Conservation (phyloP, 2,888 invertebrate species). For the Trachelus stipa region DNA sequence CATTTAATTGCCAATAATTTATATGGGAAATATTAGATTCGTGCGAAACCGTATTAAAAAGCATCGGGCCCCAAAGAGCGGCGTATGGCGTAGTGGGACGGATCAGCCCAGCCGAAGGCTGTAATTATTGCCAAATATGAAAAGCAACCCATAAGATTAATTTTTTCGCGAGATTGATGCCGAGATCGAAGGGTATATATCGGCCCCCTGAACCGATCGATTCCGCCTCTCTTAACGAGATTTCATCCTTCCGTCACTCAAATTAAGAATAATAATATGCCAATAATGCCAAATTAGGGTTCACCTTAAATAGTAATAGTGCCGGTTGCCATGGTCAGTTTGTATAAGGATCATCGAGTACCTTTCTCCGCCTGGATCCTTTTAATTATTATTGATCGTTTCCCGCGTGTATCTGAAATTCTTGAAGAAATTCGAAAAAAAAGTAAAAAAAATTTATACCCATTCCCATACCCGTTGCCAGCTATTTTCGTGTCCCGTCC, state of each 20-base stretch:
- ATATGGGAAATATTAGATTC: constrained; percentile 67
- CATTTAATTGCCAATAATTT: constrained; percentile 67
- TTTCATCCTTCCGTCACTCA: constrained; percentile 64
- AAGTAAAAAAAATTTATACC: not conserved
- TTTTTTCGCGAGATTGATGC: constrained; percentile 66
- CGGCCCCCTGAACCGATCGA: constrained; percentile 48
- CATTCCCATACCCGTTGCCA: not conserved
- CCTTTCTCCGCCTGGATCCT: not conserved
- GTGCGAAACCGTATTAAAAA: constrained; percentile 66
- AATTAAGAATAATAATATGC: constrained; percentile 64
- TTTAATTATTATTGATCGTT: not conserved
- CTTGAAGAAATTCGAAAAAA: not conserved
- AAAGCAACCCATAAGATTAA: constrained; percentile 64
- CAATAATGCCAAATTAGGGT: constrained; percentile 60
- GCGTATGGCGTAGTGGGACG: constrained; percentile 37
- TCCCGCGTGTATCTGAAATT: not conserved
- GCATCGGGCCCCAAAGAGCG: constrained; percentile 18
- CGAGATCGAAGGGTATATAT: constrained; percentile 56
- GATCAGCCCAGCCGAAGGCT: constrained; percentile 55
- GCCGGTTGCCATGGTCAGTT: not conserved
- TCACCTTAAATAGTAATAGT: not conserved
- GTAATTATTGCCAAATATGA: constrained; percentile 67
- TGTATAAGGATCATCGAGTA: not conserved
- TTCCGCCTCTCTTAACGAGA: constrained; percentile 65
- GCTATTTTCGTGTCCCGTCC: not conserved